Evolutionary conservation across 1,140 invertebrate genomes (phyloP), one percentile per base, ranked within the genome.

Genomic region (Hesperophylax magnus): DNA sequence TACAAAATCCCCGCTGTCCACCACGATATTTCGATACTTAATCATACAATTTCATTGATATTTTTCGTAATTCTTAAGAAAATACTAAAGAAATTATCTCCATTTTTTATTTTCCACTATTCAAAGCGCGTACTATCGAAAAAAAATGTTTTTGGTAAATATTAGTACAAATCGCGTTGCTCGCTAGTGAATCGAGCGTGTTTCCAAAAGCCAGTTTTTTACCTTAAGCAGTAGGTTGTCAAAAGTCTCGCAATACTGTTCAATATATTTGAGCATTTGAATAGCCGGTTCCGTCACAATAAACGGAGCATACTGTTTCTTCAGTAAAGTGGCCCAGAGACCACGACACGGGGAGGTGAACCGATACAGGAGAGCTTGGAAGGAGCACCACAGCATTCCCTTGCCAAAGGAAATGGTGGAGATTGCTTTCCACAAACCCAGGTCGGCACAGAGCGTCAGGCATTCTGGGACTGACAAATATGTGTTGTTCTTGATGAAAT

Each of bases 181-280:
- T n/a, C n/a, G n/a, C n/a, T n/a, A n/a, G 27, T 27, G 2, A 27
- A 2, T 27, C 27, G 2, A 54, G 3, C 7, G 18, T 6, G 18
- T 2, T 61, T 61, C 2, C 47, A 67, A 67, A 74, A 54, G n/a
- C 15, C 1, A 74, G 11, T 74, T 24, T 31, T 60, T 71, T 63
- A 80, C 82, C 80, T 81, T 81, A 14, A 84, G 77, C 11, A 84
- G 60, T 56, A 56, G 18, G 56, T 53, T 81, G 60, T 84, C 82
- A 77, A 81, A 84, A 9, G 47, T 67, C 71, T 81, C 82, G 18
- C 77, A 84, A 54, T 84, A 81, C 27, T 84, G 80, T 52, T 84
- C 80, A 14, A 84, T 81, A 58, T 79, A 81, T 78, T 84, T 84
- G 17, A 84, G 74, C 27, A 84, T 31, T 18, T 72, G 80, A 9